phyloP scores from a whole-genome alignment of 2,888 invertebrate species.

The Chloromyia formosa region DNA sequence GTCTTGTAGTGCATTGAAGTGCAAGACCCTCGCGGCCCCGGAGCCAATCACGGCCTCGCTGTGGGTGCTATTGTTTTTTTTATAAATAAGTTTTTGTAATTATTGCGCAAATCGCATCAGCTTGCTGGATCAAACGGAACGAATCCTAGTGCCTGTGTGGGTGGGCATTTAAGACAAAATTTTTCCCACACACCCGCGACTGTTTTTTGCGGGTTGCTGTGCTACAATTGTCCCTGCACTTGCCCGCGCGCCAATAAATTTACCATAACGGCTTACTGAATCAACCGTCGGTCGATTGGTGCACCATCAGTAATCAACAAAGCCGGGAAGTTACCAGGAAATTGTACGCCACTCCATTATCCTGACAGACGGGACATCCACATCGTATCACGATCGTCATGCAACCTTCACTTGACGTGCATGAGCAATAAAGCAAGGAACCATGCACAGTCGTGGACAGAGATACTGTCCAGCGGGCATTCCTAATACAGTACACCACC shows the following conservation, averaged over 20 bases:
- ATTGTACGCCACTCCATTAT: not conserved
- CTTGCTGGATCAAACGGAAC: too few relatives aligned
- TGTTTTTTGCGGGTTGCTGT: conserved; percentile 10
- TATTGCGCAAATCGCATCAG: too few relatives aligned
- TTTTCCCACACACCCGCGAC: too few relatives aligned
- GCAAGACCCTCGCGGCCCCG: too few relatives aligned
- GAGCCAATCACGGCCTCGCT: too few relatives aligned
- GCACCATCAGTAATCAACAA: not conserved
- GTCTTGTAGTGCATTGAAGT: too few relatives aligned
- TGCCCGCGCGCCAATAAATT: conserved; percentile 12
- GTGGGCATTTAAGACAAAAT: too few relatives aligned
- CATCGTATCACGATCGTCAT: conserved; percentile 58
- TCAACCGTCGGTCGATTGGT: not conserved
- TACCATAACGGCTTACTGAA: not conserved
- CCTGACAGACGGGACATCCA: not conserved
- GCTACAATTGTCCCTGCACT: not conserved
- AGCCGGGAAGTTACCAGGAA: not conserved
- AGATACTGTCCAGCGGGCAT: not conserved
- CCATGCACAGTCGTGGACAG: not conserved
- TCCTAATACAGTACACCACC: too few relatives aligned
- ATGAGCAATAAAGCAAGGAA: conserved; percentile 56
- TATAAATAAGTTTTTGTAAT: too few relatives aligned
- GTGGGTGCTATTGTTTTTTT: too few relatives aligned
- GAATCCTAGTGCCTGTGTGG: too few relatives aligned
- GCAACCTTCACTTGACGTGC: conserved; percentile 62